These are phyloP conservation scores for Rattus rattus DNA, from an alignment of 2,113 vertebrate genomes.

Conservation along the genomic window DNA sequence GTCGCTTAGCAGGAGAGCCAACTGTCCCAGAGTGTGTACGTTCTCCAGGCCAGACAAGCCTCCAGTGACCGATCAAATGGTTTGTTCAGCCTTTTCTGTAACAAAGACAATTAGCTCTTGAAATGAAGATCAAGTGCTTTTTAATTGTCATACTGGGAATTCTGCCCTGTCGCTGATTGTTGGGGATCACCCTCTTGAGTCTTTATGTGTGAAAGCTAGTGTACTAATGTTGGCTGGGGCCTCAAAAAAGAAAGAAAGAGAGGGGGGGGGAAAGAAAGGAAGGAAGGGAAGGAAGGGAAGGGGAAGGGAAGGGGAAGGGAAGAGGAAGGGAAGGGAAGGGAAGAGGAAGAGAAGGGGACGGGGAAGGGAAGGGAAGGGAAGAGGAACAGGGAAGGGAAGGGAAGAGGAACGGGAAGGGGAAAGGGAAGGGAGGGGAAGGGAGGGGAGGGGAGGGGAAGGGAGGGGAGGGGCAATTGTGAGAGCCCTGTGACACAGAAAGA, in stretches of 20 bases:
- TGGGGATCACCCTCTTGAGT: background rate
- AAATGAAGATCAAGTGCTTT: slow-evolving; percentile 19
- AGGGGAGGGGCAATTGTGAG: slow-evolving; percentile 2
- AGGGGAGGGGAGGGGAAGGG: too few relatives aligned
- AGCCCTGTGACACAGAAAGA: background rate
- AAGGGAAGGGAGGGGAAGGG: background rate
- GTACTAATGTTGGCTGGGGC: background rate
- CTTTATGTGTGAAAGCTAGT: slow-evolving; percentile 1
- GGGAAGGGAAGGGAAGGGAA: too few relatives aligned
- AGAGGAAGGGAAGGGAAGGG: too few relatives aligned
- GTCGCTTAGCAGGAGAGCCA: background rate
- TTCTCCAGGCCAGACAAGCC: background rate
- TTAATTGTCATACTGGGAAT: background rate
- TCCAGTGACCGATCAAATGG: background rate
- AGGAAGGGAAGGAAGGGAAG: background rate
- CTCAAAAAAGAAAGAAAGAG: background rate
- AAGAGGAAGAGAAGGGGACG: too few relatives aligned
- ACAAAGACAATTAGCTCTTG: background rate
- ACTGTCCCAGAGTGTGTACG: background rate
- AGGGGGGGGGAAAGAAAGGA: too few relatives aligned
- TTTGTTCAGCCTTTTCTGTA: background rate
- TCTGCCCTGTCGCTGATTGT: background rate
- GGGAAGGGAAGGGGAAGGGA: background rate
- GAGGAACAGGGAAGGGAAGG: background rate
- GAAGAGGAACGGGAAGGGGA: background rate